Base-by-base conservation (phyloP, 2,113 vertebrate species). In the Murina feae region DNA sequence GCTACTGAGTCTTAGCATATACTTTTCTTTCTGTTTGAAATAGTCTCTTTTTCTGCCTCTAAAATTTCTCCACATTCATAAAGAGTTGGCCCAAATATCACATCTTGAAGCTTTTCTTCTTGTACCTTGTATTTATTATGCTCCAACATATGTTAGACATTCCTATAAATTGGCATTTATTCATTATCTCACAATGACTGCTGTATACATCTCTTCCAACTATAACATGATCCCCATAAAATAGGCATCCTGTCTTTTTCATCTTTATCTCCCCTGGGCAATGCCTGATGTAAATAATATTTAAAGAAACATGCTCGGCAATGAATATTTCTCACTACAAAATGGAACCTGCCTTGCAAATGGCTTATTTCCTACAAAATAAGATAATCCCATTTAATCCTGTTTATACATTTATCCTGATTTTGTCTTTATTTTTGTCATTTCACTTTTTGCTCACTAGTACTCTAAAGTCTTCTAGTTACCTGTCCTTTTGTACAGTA, bases 331-430 rank as follows among this genome's bases (percentile, higher is more conserved):
- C 39, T 65, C 63, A 32, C 13, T 65, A 65, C 6, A 32, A 65
- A 65, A 65, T 65, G 30, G 63, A 65, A 65, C 30, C 63, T 65
- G 63, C 66, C 39, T 87, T 93, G 35, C 44, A 78, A 58, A 25
- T 76, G 42, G 18, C 14, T 79, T 91, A 35, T 91, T 95, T 92
- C 51, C 60, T 93, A 75, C 47, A 89, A 69, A 93, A 74, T 81
- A n/a, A 86, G 14, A 42, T 53, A 55, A 87, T 44, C 47, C 25
- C 21, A 87, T 14, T 84, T 86, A 51, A 42, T 94, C 21, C 32
- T 94, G 5, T 37, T 93, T 85, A 13, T 92, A 72, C 37, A 42
- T 87, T 86, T 78, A 60, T 80, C n/a, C 20, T n/a, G 69, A 49
- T 81, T 69, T 63, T 71, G 47, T 86, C 17, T 55, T 90, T 51